Base-by-base conservation (phyloP, 1,140 invertebrate species). In the Zaprionus inermis region DNA sequence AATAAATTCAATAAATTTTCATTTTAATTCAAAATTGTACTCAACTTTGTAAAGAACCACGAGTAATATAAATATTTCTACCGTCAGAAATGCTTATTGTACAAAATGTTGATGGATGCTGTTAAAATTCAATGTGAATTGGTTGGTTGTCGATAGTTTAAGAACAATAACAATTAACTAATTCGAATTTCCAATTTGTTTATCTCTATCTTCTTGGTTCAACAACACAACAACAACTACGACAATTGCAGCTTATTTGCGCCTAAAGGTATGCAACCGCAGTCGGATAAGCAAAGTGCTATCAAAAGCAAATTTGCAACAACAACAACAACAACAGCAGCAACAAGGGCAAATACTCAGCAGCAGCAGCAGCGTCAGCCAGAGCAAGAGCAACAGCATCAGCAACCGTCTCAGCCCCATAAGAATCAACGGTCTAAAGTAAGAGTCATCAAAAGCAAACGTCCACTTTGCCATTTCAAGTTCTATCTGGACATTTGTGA, bases 401-500 rank as follows among this genome's bases (percentile, higher is more conserved):
- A 78, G 28, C 79, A 79, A 34, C 74, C 69, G 16, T 71, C 49
- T 32, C 57, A 51, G 38, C 68, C 44, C 56, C 76, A 57, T 49
- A 49, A 49, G 44, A 3, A 22, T 61, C 61, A 73, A 59, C 89
- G 79, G 20, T 78, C 85, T 44, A 90, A 90, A 90, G 86, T 90
- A 89, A 91, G 91, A 78, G 79, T 92, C 68, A 83, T 92, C 66
- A 94, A 92, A 76, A 93, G 93, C 72, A 91, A 92, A 36, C 94
- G 94, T 80, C 93, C 93, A 51, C 92, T 94, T 76, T 92, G 92
- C 63, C 94, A 94, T 81, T 95, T 94, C 72, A 94, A 93, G 72
- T 96, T 96, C 93, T 96, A 95, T 91, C 94, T 96, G 93, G 95
- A 96, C 78, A 94, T 96, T 69, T 95, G 95, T 91, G 95, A 95